phyloP scores from a whole-genome alignment of 30 jellyfish, hydroid and myxozoan species.

The Sanderia malayensis region DNA sequence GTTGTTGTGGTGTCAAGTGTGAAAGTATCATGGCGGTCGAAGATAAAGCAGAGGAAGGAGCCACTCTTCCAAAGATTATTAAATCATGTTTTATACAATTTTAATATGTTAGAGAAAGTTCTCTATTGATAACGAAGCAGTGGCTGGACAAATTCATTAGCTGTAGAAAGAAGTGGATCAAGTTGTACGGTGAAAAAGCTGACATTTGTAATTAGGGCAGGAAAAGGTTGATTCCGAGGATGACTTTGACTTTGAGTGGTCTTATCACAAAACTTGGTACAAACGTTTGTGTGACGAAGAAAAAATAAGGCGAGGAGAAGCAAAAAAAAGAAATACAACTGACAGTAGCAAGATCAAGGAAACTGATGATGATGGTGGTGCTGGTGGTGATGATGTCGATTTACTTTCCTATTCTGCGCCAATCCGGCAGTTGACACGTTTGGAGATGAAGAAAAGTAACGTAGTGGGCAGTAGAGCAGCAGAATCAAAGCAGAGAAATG shows the following conservation, averaged over 20 bases:
- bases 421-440: slow-evolving; percentile 28
- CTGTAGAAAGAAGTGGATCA: slow-evolving; percentile 40
- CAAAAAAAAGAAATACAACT: slow-evolving; percentile 8
- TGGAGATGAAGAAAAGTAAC: slow-evolving; percentile 26
- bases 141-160: slow-evolving; percentile 23
- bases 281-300: slow-evolving; percentile 55
- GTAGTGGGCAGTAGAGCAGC: slow-evolving; percentile 24
- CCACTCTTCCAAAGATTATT: slow-evolving; percentile 12
- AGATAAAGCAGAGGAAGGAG: slow-evolving; percentile 35
- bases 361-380: slow-evolving; percentile 25
- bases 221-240: slow-evolving; percentile 30
- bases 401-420: neutral
- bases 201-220: slow-evolving; percentile 38
- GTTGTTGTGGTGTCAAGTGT: neutral
- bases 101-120: slow-evolving; percentile 28
- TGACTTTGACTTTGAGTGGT: slow-evolving; percentile 40
- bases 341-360: slow-evolving; percentile 46
- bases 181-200: slow-evolving; percentile 41
- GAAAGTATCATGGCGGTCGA: slow-evolving; percentile 27
- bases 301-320: slow-evolving; percentile 24
- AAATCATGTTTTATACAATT: slow-evolving; percentile 40
- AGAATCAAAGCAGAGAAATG: slow-evolving; percentile 44
- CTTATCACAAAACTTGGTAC: slow-evolving; percentile 33
- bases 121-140: slow-evolving; percentile 29
- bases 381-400: neutral